Evolutionary conservation across 2,888 invertebrate genomes (phyloP), one percentile per base, ranked within the genome.

Genomic region (Thera obeliscata): DNA sequence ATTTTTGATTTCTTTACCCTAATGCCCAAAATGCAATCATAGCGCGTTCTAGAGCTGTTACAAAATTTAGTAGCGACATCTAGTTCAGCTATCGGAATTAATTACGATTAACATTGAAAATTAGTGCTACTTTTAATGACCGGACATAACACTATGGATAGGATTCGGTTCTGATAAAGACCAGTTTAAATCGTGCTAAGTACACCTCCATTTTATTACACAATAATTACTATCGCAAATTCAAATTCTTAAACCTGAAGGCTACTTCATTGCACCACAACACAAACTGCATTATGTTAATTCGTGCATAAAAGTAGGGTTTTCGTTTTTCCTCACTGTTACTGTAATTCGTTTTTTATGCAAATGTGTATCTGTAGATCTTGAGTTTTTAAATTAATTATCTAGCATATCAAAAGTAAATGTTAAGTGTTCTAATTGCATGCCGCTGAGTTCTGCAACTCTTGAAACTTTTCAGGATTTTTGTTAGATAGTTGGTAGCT

Each of bases 211-310:
- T 8, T 60, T 59, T 59, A 33, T 36, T 48, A 35, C 48, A 48
- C 35, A 36, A 5, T 35, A 46, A 59, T 48, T 48, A 4, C 48
- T 3, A 50, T 38, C 49, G 38, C 33, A 55, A 55, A 12, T 59
- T 48, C 12, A 59, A 66, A 56, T 66, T 56, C 43, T 49, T 43
- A 46, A 9, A 64, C 50, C n/a, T 52, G 59, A 69, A 64, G 61
- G 64, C 49, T 66, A 57, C 38, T 38, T 46, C 55, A 71, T 71
- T 67, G 61, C 67, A 64, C 64, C 57, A 64, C 68, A 68, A 61
- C 56, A 55, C 41, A 49, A 61, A 60, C 68, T 71, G 63, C 61
- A 67, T 65, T 66, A 70, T 64, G 66, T 58, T 49, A 70, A 61
- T 66, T 41, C 58, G 54, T 55, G 61, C 50, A 61, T 61, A 56